A percentile compares a stretch with the other conserved stretches of the same genome.
Conservation (phyloP, 2,888 invertebrate species). For the Acleris emargana region DNA sequence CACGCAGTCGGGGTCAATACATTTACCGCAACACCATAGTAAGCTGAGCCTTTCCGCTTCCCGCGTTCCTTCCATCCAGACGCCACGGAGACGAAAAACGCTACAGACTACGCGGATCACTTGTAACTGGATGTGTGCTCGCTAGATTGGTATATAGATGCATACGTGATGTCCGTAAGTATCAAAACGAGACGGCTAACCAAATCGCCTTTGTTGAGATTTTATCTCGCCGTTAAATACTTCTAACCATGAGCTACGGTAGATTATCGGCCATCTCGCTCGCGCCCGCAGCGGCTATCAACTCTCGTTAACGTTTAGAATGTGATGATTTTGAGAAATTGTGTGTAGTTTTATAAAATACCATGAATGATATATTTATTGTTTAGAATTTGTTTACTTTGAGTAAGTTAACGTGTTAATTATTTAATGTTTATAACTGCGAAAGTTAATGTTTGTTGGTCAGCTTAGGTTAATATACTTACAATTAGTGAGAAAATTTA, state of each 20-base stretch:
- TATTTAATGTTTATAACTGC: no score
- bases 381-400: background rate
- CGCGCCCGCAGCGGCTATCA: conserved; percentile 72
- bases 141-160: conserved; percentile 73
- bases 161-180: conserved; percentile 75
- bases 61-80: conserved; percentile 44
- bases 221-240: conserved; percentile 82
- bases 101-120: conserved; percentile 53
- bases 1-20: conserved; percentile 79
- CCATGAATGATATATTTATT: background rate
- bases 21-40: conserved; percentile 69
- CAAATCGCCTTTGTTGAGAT: conserved; percentile 83
- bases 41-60: conserved; percentile 55
- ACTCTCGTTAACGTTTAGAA: conserved; percentile 66
- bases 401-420: no score
- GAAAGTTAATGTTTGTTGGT: no score
- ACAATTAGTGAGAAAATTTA: no score
- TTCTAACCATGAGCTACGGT: conserved; percentile 71
- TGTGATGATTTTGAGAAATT: conserved; percentile 54
- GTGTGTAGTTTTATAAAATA: conserved; percentile 8
- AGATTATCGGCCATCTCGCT: conserved; percentile 74
- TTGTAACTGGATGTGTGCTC: conserved; percentile 52
- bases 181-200: conserved; percentile 81
- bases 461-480: no score
- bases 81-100: conserved; percentile 43